A percentile compares a stretch with the other conserved stretches of the same genome.
Conservation (phyloP, 2,888 invertebrate species). For the Holacanthella duospinosa region DNA sequence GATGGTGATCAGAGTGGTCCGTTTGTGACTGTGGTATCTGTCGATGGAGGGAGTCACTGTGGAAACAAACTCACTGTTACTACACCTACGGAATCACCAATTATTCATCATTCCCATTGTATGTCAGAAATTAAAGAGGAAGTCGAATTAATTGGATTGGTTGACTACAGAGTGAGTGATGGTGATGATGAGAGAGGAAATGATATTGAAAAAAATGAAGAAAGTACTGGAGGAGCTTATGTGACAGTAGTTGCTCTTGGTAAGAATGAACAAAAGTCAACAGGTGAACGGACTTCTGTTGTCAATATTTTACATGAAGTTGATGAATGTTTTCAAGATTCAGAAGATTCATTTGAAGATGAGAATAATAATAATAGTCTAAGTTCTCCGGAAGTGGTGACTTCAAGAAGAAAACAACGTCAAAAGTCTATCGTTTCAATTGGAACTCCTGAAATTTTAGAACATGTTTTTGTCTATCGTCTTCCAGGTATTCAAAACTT, state of each 20-base stretch:
- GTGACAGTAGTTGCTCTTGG: constrained; percentile 34
- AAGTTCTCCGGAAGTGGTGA: neutral
- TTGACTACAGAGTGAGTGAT: neutral
- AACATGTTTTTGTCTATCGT: constrained; percentile 69
- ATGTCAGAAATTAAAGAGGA: constrained; percentile 7
- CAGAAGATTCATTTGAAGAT: neutral
- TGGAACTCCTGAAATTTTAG: constrained; percentile 41
- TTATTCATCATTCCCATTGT: neutral
- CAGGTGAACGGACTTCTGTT: constrained; percentile 29
- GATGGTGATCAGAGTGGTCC: constrained; percentile 19
- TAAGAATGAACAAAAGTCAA: constrained; percentile 18
- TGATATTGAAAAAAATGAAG: no score
- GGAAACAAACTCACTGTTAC: constrained; percentile 36
- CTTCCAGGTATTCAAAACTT: no score
- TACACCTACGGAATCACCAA: constrained; percentile 28
- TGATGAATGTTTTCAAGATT: neutral
- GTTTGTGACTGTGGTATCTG: constrained; percentile 37
- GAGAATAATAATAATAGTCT: neutral
- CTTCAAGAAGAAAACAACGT: no score
- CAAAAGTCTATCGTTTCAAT: constrained; percentile 8
- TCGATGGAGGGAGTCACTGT: constrained; percentile 33
- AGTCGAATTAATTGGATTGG: constrained; percentile 10
- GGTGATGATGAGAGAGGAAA: neutral
- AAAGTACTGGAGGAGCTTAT: constrained; percentile 23
- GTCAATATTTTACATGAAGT: constrained; percentile 27